Evolutionary conservation across 2,113 vertebrate species (phyloP), one percentile per base, ranked within the genome.

Genomic region (Muntiacus reevesi): DNA sequence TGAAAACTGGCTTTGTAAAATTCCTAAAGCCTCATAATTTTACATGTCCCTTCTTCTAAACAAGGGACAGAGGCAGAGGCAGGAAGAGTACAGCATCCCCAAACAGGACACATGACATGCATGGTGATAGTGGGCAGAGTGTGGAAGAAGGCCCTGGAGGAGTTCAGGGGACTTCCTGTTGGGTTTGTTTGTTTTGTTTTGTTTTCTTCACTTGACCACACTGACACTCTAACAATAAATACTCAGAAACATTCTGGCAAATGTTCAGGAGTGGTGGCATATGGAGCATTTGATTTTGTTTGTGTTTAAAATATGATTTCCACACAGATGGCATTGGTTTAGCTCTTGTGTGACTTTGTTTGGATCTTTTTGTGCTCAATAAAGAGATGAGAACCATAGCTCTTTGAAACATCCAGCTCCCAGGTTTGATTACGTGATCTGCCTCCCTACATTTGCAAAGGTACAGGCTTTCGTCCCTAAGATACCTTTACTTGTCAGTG

Each of bases 321-420:
- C 93, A 94, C 40, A 71, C 96, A 98, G 95, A 95, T 98, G 98
- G 82, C 87, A 98, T 98, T 98, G 97, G 92, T 98, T 98, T 97
- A 98, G 97, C 95, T 97, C n/a, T 84, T 96, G 87, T 94, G 81
- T 97, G 95, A 95, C 82, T 98, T 98, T 96, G 67, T 98, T 98
- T 98, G 97, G 67, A 78, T 98, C 98, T 97, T 96, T 93, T 96
- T 96, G 87, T 97, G 67, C 96, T 97, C 93, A 33, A 82, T 97
- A 96, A 95, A 98, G 97, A 98, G 98, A 98, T 92, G 97, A 98
- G 98, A 97, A 97, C 59, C 76, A 88, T 23, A 92, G 97, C 11
- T 60, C 2, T 97, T 98, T 98, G 59, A 94, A 98, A 94, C 91
- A 83, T 10, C 94, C 54, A 79, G 89, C 90, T 93, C 89, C 92